Conservation (phyloP, 2,797 vertebrate species). For the Prunella strophiata region DNA sequence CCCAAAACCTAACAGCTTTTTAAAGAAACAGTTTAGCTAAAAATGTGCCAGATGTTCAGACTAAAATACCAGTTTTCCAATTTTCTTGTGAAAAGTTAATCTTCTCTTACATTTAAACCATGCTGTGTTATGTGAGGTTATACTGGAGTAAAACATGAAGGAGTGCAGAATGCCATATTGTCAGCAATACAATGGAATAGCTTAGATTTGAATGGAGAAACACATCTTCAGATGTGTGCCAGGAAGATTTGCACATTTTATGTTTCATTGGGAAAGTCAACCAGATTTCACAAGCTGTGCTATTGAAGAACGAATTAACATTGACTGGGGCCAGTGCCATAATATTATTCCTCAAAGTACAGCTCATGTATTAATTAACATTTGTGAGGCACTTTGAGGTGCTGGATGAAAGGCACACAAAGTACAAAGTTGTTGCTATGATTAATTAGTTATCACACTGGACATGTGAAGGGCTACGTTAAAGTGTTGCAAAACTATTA, state of each 20-base stretch:
- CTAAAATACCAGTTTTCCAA: conserved; percentile 56
- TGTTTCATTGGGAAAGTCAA: background rate
- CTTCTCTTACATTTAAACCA: conserved; percentile 44
- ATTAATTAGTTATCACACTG: conserved; percentile 59
- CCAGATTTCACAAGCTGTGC: conserved; percentile 40
- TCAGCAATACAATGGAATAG: background rate
- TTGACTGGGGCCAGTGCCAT: background rate
- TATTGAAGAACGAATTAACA: conserved; percentile 42
- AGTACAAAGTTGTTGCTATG: conserved; percentile 28
- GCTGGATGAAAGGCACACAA: conserved; percentile 32
- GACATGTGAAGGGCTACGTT: conserved; percentile 24
- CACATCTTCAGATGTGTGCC: conserved; percentile 19
- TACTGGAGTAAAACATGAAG: background rate
- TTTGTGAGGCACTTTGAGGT: conserved; percentile 51
- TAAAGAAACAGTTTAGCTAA: conserved; percentile 38
- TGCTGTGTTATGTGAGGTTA: conserved; percentile 67
- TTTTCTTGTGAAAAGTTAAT: conserved; percentile 67
- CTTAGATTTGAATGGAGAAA: background rate
- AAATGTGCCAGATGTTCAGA: conserved; percentile 62
- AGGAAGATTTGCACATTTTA: conserved; percentile 31
- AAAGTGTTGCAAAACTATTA: conserved; percentile 30
- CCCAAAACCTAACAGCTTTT: background rate
- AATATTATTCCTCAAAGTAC: conserved; percentile 42
- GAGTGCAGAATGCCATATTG: conserved; percentile 46
- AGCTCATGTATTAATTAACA: conserved; percentile 47